phyloP scores from a whole-genome alignment of 2,888 invertebrate genomes.

The Microplitis deprimator region DNA sequence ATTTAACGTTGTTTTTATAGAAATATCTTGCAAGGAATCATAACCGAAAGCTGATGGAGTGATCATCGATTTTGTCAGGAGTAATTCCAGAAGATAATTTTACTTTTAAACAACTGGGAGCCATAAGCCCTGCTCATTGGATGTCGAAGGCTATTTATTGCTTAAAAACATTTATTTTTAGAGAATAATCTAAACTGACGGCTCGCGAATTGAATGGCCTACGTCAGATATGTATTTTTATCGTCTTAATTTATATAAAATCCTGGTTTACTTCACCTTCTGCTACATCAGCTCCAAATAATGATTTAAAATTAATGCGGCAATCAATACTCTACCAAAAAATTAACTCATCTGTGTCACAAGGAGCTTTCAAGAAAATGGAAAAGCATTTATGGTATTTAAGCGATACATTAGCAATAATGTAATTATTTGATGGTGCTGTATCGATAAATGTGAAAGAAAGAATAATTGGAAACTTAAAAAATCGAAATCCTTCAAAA shows the following conservation, averaged over 20 bases:
- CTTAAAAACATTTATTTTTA: conserved; percentile 45
- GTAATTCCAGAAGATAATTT: conserved; percentile 35
- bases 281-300: conserved; percentile 48
- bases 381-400: conserved; percentile 52
- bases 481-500: conserved; percentile 17
- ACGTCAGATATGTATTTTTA: conserved; percentile 51
- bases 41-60: not conserved
- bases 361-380: conserved; percentile 41
- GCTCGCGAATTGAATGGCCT: conserved; percentile 45
- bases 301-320: conserved; percentile 52
- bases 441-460: conserved; percentile 36
- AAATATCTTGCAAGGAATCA: not conserved
- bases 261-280: conserved; percentile 48
- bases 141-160: conserved; percentile 55
- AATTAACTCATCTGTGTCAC: conserved; percentile 37
- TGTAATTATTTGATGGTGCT: conserved; percentile 48
- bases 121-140: conserved; percentile 56
- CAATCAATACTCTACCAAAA: conserved; percentile 41
- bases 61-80: conserved; percentile 55
- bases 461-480: conserved; percentile 37
- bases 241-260: conserved; percentile 51
- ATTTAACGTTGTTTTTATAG: not conserved
- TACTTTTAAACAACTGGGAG: conserved; percentile 49
- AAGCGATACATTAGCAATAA: conserved; percentile 41
- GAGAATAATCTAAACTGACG: conserved; percentile 49